Conservation (phyloP, 2,888 invertebrate species). For the Rhimphoctona megacephalus region DNA sequence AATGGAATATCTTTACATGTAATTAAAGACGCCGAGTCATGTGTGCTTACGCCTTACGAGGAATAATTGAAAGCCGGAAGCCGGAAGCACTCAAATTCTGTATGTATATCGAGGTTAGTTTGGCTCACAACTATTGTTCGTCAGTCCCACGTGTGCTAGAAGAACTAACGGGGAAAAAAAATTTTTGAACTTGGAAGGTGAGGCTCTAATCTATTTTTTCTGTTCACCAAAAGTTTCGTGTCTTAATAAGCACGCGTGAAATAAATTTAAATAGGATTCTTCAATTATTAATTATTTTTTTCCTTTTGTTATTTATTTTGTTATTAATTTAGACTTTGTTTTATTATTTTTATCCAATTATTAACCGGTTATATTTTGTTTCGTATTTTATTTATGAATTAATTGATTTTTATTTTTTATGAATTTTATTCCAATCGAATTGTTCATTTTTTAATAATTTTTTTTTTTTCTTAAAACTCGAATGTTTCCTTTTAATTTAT, state of each 20-base stretch:
- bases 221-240: not conserved
- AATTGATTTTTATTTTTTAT: too few species aligned
- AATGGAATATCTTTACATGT: conserved; percentile 9
- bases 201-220: not conserved
- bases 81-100: conserved; percentile 19
- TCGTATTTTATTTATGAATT: not conserved
- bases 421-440: not conserved
- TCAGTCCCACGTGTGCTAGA: conserved; percentile 1
- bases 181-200: not conserved
- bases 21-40: conserved; percentile 26
- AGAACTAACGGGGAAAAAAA: conserved; percentile 6
- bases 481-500: not conserved
- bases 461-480: not conserved
- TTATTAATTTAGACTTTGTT: too few species aligned
- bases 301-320: not conserved
- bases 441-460: not conserved
- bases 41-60: conserved; percentile 17
- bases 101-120: conserved; percentile 22
- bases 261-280: not conserved
- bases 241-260: not conserved
- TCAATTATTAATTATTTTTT: not conserved
- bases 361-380: not conserved
- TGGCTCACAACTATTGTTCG: conserved; percentile 13
- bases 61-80: conserved; percentile 28
- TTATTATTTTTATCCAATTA: conserved; percentile 20